Evolutionary conservation across 2,113 vertebrate species (phyloP).

Genomic region (Psilopsiagon aymara): DNA sequence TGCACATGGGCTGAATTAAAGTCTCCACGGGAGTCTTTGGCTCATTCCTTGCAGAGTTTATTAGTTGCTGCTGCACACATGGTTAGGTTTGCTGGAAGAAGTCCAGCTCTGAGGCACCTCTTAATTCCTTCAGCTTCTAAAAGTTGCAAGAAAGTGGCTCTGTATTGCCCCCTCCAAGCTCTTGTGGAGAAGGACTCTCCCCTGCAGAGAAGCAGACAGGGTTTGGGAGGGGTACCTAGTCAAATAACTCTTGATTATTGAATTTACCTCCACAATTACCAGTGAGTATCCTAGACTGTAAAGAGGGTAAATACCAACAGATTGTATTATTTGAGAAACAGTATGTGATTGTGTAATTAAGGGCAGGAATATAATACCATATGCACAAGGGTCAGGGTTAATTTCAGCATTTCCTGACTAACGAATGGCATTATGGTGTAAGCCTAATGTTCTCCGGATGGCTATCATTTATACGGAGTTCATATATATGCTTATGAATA

Average conservation of each 20-base stretch:
- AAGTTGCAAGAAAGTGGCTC: constrained; percentile 18
- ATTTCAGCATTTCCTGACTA: constrained; percentile 51
- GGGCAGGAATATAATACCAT: constrained; percentile 29
- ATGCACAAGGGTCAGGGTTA: constrained; percentile 17
- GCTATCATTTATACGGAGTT: not conserved
- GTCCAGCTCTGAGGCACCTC: constrained; percentile 53
- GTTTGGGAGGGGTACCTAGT: not conserved
- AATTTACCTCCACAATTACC: constrained; percentile 43
- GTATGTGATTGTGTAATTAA: constrained; percentile 46
- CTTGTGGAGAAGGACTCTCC: not conserved
- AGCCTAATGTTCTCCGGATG: constrained; percentile 52
- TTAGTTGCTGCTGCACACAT: constrained; percentile 58
- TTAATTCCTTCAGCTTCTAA: constrained; percentile 18
- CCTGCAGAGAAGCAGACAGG: constrained; percentile 31
- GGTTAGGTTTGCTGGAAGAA: constrained; percentile 45
- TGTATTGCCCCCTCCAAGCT: not conserved
- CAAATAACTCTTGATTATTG: constrained; percentile 27
- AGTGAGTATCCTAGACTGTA: not conserved
- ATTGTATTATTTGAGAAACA: constrained; percentile 47
- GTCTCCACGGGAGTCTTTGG: not conserved
- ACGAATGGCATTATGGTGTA: not conserved
- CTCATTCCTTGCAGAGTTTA: constrained; percentile 44
- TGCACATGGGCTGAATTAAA: constrained; percentile 66
- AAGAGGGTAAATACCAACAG: constrained; percentile 34
- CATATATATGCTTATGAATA: not conserved